A percentile compares a stretch with the other conserved stretches of the same genome.
Evolutionary conservation across 2,113 vertebrate species (phyloP).

Genomic region (Cyprinodon brontotheroides): DNA sequence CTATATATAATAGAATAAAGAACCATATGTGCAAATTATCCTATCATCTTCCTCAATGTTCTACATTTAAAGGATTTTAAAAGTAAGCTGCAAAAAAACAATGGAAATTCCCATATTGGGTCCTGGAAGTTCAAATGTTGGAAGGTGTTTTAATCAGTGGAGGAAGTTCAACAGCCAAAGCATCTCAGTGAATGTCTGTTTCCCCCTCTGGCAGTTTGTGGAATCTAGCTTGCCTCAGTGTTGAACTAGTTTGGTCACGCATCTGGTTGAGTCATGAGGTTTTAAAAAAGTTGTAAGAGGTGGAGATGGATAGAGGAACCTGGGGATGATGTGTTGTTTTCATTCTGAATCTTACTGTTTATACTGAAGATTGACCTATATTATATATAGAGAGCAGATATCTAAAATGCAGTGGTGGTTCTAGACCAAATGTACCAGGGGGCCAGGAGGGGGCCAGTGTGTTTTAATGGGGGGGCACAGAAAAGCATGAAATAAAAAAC

Average conservation of each 20-base stretch:
- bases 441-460: no score
- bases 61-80: background rate
- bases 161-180: background rate
- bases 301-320: background rate
- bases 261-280: background rate
- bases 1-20: background rate
- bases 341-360: background rate
- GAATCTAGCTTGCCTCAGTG: constrained; percentile 13
- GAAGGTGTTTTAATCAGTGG: background rate
- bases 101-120: background rate
- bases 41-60: background rate
- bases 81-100: background rate
- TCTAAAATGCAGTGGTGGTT: no score
- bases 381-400: no score
- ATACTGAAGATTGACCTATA: background rate
- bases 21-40: background rate
- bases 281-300: background rate
- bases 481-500: no score
- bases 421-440: no score
- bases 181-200: constrained; percentile 17
- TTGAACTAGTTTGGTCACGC: constrained; percentile 51
- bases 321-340: background rate
- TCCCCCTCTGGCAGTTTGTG: constrained; percentile 23
- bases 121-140: background rate
- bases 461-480: no score